A percentile compares a stretch with the other conserved stretches of the same genome.
phyloP scores from a whole-genome alignment of 2,113 vertebrate species.

The Amazona vittata region DNA sequence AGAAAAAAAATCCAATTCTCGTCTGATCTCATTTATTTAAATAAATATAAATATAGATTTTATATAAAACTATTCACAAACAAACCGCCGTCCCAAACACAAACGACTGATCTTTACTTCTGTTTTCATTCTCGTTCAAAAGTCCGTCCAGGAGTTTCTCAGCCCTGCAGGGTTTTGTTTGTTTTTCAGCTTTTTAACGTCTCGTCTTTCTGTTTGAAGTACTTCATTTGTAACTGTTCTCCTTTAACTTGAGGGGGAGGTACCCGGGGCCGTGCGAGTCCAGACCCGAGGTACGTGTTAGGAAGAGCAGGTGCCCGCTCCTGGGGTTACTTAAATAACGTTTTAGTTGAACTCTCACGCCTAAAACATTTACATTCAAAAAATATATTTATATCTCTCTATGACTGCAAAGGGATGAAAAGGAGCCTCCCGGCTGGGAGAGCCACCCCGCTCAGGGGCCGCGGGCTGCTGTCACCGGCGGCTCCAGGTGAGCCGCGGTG shows the following conservation, averaged over 20 bases:
- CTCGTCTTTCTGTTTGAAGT: neutral
- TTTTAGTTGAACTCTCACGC: neutral
- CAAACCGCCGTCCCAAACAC: constrained; percentile 55
- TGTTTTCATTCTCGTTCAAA: neutral
- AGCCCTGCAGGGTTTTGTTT: neutral
- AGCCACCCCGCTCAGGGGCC: neutral
- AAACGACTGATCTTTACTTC: neutral
- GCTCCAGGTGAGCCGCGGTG: neutral
- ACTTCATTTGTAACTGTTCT: neutral
- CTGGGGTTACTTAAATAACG: constrained; percentile 6
- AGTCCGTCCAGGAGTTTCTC: constrained; percentile 36
- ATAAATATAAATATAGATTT: constrained; percentile 99
- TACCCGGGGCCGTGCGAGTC: neutral
- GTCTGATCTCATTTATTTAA: constrained; percentile 87
- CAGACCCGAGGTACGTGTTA: neutral
- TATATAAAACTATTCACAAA: constrained; percentile 87
- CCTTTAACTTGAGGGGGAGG: neutral
- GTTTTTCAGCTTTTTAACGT: neutral
- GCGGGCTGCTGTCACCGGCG: neutral
- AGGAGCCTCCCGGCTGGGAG: neutral
- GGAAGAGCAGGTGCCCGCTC: neutral
- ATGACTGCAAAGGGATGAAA: neutral
- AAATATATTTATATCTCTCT: neutral
- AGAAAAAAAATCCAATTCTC: neutral
- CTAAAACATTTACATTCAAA: neutral